Evolutionary conservation across 1,140 invertebrate genomes (phyloP).

Genomic region (Phenacoccus solenopsis): DNA sequence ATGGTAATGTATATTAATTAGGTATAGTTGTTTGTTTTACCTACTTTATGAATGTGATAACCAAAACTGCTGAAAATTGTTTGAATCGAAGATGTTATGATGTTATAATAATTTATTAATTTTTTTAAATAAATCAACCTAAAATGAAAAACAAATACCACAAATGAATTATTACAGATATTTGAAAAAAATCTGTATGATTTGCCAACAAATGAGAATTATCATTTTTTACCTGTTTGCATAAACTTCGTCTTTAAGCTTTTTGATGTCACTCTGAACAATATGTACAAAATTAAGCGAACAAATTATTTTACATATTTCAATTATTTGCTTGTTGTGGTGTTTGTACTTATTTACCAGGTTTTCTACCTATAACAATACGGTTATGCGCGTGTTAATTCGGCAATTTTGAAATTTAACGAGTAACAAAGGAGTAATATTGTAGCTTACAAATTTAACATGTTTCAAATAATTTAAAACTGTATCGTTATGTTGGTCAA

Average conservation of each 20-base stretch:
- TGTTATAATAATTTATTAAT: neutral
- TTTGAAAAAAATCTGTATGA: neutral
- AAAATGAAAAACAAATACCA: neutral
- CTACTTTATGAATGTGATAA: neutral
- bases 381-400: too few relatives aligned
- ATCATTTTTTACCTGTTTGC: neutral
- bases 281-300: neutral
- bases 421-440: neutral
- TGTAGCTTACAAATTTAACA: neutral
- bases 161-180: neutral
- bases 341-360: neutral
- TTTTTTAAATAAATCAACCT: neutral
- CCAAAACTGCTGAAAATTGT: neutral
- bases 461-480: conserved; percentile 6
- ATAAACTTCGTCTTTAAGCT: neutral
- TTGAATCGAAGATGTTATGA: neutral
- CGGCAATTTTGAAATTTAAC: neutral
- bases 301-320: neutral
- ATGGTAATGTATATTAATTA: too few relatives aligned
- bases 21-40: neutral
- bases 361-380: neutral
- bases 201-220: too few relatives aligned
- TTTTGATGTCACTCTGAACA: neutral
- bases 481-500: neutral
- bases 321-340: neutral